These are phyloP conservation scores for Spodoptera frugiperda DNA, from an alignment of 1,140 invertebrate species.

Conservation along the genomic window DNA sequence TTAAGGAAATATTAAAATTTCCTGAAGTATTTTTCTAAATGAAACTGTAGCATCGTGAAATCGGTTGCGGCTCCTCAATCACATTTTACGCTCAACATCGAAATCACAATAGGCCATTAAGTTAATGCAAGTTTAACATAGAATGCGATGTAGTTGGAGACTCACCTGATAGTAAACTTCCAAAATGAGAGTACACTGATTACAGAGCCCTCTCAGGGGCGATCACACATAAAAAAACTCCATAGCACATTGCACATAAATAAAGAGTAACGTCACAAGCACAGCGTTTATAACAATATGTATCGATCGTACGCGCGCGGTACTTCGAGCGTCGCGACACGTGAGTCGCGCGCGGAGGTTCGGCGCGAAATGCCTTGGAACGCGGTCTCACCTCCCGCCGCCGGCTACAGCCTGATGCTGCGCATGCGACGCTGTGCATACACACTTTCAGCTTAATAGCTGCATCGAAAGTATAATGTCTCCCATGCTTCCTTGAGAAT, in stretches of 20 bases:
- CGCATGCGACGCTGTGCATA: constrained; percentile 57
- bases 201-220: constrained; percentile 71
- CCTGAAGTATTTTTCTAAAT: constrained; percentile 25
- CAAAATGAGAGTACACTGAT: constrained; percentile 58
- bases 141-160: constrained; percentile 30
- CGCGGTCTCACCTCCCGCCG: constrained; percentile 38
- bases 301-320: constrained; percentile 69
- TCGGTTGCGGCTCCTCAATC: constrained; percentile 36
- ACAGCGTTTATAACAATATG: constrained; percentile 48
- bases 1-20: constrained; percentile 34
- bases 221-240: constrained; percentile 71
- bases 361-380: constrained; percentile 66
- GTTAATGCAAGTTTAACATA: constrained; percentile 50
- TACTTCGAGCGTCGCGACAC: constrained; percentile 77
- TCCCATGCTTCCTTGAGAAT: constrained; percentile 4
- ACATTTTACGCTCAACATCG: constrained; percentile 36
- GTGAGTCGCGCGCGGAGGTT: constrained; percentile 75
- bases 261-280: constrained; percentile 59
- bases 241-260: constrained; percentile 77
- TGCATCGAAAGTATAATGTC: constrained; percentile 21
- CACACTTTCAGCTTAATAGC: constrained; percentile 36
- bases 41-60: constrained; percentile 23
- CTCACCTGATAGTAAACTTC: constrained; percentile 67
- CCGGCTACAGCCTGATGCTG: constrained; percentile 59
- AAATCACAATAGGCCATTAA: constrained; percentile 59